These are phyloP conservation scores for Micropoecilia bifurca DNA, from an alignment of 2,797 vertebrate genomes.

Conservation along the genomic window DNA sequence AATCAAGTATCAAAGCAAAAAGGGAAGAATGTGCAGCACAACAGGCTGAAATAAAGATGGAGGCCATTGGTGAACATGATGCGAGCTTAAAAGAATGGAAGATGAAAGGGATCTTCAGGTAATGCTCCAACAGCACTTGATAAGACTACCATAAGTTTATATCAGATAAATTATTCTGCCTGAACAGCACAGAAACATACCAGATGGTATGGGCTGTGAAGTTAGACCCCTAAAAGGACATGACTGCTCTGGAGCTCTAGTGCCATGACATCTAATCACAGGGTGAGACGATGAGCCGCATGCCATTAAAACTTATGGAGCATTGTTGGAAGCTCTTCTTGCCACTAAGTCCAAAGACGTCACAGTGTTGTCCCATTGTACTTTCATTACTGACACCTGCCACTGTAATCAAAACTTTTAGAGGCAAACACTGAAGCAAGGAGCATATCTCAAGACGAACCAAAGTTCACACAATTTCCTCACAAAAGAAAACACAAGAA, in stretches of 20 bases:
- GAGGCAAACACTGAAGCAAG: neutral
- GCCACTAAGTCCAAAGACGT: neutral
- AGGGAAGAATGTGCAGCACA: neutral
- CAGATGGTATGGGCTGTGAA: neutral
- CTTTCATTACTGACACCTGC: neutral
- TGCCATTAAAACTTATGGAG: constrained; percentile 5
- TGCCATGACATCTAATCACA: neutral
- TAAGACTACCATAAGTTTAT: constrained; percentile 15
- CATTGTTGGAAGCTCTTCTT: constrained; percentile 8
- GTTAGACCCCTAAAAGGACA: neutral
- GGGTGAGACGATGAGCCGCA: constrained; percentile 4
- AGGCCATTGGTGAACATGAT: neutral
- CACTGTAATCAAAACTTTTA: neutral
- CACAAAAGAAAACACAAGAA: neutral
- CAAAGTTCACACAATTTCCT: no score
- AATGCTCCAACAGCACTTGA: neutral
- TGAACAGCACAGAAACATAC: no score
- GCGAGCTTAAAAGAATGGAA: neutral
- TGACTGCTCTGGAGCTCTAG: neutral
- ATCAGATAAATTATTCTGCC: constrained; percentile 17
- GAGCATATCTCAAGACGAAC: no score
- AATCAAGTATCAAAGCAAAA: neutral
- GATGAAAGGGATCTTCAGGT: neutral
- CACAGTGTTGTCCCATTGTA: neutral
- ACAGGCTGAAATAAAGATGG: neutral